A percentile compares a stretch with the other conserved stretches of the same genome.
Conservation (phyloP, 2,797 vertebrate species). For the Parotocinclus haroldoi region DNA sequence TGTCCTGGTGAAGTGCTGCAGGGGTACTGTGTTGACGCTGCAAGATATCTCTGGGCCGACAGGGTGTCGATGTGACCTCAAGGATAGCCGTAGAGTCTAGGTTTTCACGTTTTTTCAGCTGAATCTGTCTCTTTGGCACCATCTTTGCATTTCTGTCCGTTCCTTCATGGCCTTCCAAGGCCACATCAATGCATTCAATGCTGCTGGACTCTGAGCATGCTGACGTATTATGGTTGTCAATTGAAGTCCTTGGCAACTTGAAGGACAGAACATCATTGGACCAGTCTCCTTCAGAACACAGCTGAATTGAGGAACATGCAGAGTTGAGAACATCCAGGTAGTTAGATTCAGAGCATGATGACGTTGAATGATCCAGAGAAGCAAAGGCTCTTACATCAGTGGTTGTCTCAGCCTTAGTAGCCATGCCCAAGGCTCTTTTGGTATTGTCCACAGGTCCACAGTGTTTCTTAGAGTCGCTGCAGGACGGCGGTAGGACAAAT, state of each 20-base stretch:
- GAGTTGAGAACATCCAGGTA: constrained; percentile 69
- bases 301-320: constrained; percentile 46
- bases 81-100: constrained; percentile 48
- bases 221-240: constrained; percentile 46
- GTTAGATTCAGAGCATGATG: constrained; percentile 51
- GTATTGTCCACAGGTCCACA: constrained; percentile 38
- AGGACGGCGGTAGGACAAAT: constrained; percentile 27
- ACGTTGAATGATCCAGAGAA: constrained; percentile 57
- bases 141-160: constrained; percentile 69
- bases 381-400: constrained; percentile 60
- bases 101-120: constrained; percentile 74
- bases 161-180: constrained; percentile 64
- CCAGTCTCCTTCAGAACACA: constrained; percentile 62
- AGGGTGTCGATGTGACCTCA: constrained; percentile 2
- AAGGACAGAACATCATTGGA: constrained; percentile 61
- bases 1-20: constrained; percentile 49
- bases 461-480: constrained; percentile 28
- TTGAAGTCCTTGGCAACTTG: constrained; percentile 57
- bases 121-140: constrained; percentile 86
- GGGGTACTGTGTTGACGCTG: constrained; percentile 70
- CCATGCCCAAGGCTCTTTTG: constrained; percentile 45
- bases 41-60: constrained; percentile 59
- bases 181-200: constrained; percentile 78
- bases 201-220: constrained; percentile 57
- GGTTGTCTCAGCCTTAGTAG: constrained; percentile 65